These are phyloP conservation scores for Alexandromys fortis DNA, from an alignment of 2,113 vertebrate species.

Conservation along the genomic window DNA sequence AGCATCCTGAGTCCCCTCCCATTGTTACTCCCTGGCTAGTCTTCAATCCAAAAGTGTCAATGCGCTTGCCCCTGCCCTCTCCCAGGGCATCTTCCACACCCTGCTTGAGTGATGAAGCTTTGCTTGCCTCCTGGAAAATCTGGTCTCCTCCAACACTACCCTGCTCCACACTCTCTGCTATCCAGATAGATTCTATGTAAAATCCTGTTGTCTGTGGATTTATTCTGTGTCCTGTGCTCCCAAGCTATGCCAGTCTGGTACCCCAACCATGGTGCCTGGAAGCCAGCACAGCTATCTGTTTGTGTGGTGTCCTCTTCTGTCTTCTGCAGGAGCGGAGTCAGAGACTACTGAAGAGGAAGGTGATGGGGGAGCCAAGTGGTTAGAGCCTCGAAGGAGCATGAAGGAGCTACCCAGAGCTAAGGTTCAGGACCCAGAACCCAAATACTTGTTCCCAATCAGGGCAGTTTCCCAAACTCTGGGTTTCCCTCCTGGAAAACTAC, in stretches of 20 bases:
- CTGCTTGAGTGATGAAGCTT: not conserved
- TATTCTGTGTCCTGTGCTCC: no score
- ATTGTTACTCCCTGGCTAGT: not conserved
- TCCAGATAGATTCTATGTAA: not conserved
- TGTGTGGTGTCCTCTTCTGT: not conserved
- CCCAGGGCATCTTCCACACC: not conserved
- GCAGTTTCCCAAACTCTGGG: not conserved
- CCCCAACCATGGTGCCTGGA: not conserved
- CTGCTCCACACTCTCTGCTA: no score
- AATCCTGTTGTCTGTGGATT: not conserved
- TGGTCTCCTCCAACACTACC: fast-evolving
- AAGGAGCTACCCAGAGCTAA: not conserved
- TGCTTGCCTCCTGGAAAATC: not conserved
- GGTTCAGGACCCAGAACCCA: not conserved
- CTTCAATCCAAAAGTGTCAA: not conserved
- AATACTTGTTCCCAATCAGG: fast-evolving
- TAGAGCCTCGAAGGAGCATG: not conserved
- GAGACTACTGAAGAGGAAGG: not conserved
- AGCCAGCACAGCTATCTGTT: fast-evolving
- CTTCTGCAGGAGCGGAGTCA: not conserved
- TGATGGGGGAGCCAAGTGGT: fast-evolving
- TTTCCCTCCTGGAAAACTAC: not conserved
- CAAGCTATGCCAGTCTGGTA: no score
- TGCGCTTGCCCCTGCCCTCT: not conserved
- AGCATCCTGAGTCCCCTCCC: not conserved